Evolutionary conservation across 2,888 invertebrate genomes (phyloP).

Genomic region (Scaptomyza caliginosa): DNA sequence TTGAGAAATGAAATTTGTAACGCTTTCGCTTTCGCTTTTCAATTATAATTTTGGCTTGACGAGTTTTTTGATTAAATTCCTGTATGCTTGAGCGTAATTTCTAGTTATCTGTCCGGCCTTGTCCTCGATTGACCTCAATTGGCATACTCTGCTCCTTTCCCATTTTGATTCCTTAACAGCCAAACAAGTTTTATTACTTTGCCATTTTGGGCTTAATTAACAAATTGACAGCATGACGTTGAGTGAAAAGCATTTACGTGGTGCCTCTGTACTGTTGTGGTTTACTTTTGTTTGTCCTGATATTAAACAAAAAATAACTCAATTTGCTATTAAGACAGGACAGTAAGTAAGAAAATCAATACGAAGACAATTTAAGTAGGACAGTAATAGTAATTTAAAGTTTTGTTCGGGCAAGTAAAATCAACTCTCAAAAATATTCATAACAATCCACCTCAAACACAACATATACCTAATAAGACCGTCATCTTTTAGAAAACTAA

Average conservation of each 20-base stretch:
- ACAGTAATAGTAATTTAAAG: constrained; percentile 18
- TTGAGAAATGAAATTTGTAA: constrained; percentile 66
- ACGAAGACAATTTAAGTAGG: not conserved
- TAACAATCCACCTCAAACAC: too few relatives aligned
- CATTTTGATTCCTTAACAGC: not conserved
- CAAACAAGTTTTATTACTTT: constrained; percentile 52
- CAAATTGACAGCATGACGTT: constrained; percentile 65
- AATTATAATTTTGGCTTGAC: constrained; percentile 57
- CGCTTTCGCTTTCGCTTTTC: constrained; percentile 73
- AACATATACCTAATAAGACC: too few relatives aligned
- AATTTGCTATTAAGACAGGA: too few relatives aligned
- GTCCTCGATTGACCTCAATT: constrained; percentile 60
- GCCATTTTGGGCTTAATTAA: constrained; percentile 58
- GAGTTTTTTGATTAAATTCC: constrained; percentile 68
- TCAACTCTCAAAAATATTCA: too few relatives aligned
- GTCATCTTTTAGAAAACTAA: constrained; percentile 3
- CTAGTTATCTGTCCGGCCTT: constrained; percentile 51
- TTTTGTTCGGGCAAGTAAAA: not conserved
- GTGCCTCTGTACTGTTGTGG: not conserved
- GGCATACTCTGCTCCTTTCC: constrained; percentile 6
- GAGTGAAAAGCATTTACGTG: constrained; percentile 46
- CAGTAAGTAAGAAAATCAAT: not conserved
- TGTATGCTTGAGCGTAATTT: constrained; percentile 57
- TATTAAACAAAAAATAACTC: constrained; percentile 11
- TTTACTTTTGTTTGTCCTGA: not conserved